A percentile compares a stretch with the other conserved stretches of the same genome.
These are phyloP conservation scores for Sinocyclocheilus anophthalmus DNA, from an alignment of 2,113 vertebrate genomes.

Conservation along the genomic window DNA sequence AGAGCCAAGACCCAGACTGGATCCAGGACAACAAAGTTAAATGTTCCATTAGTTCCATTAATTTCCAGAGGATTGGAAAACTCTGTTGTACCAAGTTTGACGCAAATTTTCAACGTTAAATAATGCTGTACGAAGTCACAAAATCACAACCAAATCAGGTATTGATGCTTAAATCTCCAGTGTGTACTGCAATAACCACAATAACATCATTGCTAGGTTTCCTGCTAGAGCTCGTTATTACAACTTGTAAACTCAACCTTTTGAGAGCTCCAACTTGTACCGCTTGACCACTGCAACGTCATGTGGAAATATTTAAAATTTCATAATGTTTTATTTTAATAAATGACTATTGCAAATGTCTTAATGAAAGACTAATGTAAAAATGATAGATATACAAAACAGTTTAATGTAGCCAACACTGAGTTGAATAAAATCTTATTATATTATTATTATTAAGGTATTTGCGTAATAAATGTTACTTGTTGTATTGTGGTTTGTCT, in stretches of 20 bases:
- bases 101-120: neutral
- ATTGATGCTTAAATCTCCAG: neutral
- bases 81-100: neutral
- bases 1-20: conserved; percentile 12
- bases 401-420: neutral
- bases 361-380: too few relatives aligned
- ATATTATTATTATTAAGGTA: neutral
- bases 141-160: neutral
- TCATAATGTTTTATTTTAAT: neutral
- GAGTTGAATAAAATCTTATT: neutral
- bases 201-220: neutral
- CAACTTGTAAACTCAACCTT: neutral
- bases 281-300: neutral
- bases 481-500: neutral
- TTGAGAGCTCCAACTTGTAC: neutral
- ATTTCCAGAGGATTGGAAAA: neutral
- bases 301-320: neutral
- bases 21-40: neutral
- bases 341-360: neutral
- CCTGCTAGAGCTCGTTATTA: neutral
- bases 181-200: neutral
- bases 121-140: neutral
- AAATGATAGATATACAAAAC: neutral
- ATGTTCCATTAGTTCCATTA: neutral
- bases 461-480: neutral